These are phyloP conservation scores for Hirtodrosophila confusa DNA, from an alignment of 2,888 invertebrate genomes.

Conservation along the genomic window DNA sequence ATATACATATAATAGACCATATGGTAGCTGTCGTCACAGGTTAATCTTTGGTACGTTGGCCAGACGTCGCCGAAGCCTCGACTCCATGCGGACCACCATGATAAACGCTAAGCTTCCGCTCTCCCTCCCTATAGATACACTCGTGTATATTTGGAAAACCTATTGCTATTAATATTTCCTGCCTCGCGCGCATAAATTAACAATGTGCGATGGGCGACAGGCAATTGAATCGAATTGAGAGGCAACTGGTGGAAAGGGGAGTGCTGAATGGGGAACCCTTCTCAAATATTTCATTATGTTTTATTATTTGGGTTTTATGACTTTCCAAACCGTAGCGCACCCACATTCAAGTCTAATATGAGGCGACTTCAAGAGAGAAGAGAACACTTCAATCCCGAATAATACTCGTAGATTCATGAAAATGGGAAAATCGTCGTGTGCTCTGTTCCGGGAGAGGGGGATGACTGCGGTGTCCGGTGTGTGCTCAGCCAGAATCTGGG, in stretches of 20 bases:
- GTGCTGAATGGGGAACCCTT: constrained; percentile 60
- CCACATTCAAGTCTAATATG: constrained; percentile 50
- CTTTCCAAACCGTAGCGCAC: constrained; percentile 48
- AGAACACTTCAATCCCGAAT: constrained; percentile 12
- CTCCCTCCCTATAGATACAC: constrained; percentile 12
- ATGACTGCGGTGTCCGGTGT: constrained; percentile 25
- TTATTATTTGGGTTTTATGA: constrained; percentile 60
- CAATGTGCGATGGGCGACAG: constrained; percentile 28
- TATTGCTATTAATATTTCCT: constrained; percentile 75
- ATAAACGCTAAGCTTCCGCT: constrained; percentile 54
- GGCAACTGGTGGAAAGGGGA: constrained; percentile 6
- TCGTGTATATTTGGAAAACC: constrained; percentile 28
- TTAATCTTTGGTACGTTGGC: constrained; percentile 40
- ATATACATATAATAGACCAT: constrained; percentile 28
- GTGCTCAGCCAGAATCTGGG: constrained; percentile 43
- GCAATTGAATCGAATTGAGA: constrained; percentile 5
- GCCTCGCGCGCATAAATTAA: constrained; percentile 76
- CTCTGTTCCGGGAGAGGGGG: neutral
- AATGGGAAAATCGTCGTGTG: constrained; percentile 35
- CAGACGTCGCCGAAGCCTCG: constrained; percentile 26
- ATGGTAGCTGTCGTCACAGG: constrained; percentile 29
- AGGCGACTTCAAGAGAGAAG: constrained; percentile 20
- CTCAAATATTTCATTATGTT: constrained; percentile 50
- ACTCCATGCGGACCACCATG: constrained; percentile 48
- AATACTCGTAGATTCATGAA: constrained; percentile 12